Conservation (phyloP, 2,113 vertebrate genomes). For the human region DNA sequence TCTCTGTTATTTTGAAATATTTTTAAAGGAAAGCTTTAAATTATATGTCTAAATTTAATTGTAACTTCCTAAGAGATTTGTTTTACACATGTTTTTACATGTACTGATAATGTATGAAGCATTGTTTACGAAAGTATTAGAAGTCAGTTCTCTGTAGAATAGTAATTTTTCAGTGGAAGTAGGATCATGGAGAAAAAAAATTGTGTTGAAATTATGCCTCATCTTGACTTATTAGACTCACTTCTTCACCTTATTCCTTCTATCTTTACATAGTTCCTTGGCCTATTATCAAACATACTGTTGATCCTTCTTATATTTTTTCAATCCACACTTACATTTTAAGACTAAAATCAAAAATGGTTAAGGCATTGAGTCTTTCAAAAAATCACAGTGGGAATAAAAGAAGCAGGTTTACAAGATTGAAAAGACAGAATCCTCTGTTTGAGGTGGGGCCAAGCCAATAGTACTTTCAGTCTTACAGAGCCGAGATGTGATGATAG, state of each 20-base stretch:
- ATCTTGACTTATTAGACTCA: slow-evolving; percentile 7
- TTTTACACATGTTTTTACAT: slow-evolving; percentile 58
- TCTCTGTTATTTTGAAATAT: not conserved
- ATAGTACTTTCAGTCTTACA: not conserved
- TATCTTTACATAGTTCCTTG: not conserved
- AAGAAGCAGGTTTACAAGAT: not conserved
- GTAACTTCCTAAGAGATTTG: slow-evolving; percentile 14
- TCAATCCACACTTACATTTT: not conserved
- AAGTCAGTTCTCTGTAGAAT: slow-evolving; percentile 53
- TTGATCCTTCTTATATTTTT: not conserved
- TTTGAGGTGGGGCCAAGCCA: not conserved
- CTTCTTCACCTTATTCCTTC: not conserved
- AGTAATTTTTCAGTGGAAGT: slow-evolving; percentile 53
- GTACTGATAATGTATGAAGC: slow-evolving; percentile 35
- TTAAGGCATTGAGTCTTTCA: not conserved
- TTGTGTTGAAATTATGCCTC: slow-evolving; percentile 46
- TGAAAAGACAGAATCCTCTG: not conserved
- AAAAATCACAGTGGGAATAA: not conserved
- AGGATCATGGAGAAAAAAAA: slow-evolving; percentile 11
- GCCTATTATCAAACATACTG: not conserved
- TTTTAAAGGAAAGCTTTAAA: slow-evolving; percentile 59
- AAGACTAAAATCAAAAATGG: not conserved
- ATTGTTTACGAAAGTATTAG: slow-evolving; percentile 48
- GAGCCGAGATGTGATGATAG: not conserved
- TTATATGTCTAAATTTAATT: slow-evolving; percentile 39